Evolutionary conservation across 2,113 vertebrate species (phyloP), one percentile per base, ranked within the genome.

Genomic region (Gambusia holbrooki): DNA sequence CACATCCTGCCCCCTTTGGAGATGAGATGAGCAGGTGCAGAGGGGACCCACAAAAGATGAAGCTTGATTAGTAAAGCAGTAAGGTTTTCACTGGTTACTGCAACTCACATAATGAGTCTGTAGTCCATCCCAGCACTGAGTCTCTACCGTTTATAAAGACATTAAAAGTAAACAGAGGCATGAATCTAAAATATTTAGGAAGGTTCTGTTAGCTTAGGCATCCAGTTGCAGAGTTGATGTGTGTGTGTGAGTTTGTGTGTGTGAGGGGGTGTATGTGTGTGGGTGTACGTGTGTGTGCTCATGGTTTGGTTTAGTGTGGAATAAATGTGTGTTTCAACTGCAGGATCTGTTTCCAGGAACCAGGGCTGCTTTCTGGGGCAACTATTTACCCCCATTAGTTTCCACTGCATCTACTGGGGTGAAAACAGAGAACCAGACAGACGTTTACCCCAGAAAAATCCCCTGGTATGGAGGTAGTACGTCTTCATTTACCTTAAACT

Each of bases 11-110:
- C 80, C 80, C 82, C 87, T 80, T 85, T 71, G 60, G 84, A 87
- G 71, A 88, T 76, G 71, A 79, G 86, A 84, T 80, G 91, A 89
- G 85, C 93, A 94, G 94, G 93, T 92, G 87, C 81, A 13, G 75
- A 74, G 69, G 25, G 74, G 88, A 82, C 77, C 83, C 77, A 51
- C 78, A 88, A 92, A 92, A 87, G 90, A 63, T 2, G 62, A 85
- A 76, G 74, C 67, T 85, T 88, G 88, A 90, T 92, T 89, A 91
- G 88, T 76, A 87, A 92, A 83, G 67, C 87, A 78, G 78, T 25
- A 54, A 82, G 79, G 89, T 81, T 86, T 73, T 86, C 88, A 65
- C 84, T 81, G 73, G 80, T 77, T 58, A 66, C 73, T 33, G 74
- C 63, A 51, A 68, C 74, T 71, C 77, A 70, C 74, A 91, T 85